Percentiles rank a stretch among this genome's conserved stretches.
phyloP scores from a whole-genome alignment of 2,888 invertebrate genomes.

The Lycia hirtaria region DNA sequence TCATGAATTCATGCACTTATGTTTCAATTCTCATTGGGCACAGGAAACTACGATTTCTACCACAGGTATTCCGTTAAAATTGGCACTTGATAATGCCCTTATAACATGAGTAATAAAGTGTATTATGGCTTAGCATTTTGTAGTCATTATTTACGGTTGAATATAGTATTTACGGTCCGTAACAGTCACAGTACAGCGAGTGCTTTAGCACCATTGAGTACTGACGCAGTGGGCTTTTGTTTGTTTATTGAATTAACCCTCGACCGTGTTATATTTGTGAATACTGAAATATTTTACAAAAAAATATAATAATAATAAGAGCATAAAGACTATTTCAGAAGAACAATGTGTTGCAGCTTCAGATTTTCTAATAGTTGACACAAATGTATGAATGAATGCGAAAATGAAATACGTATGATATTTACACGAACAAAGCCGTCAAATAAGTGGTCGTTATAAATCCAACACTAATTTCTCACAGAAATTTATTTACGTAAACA shows the following conservation, averaged over 20 bases:
- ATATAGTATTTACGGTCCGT: conserved; percentile 67
- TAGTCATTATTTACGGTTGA: conserved; percentile 65
- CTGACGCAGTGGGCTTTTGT: conserved; percentile 62
- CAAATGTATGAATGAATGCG: no score
- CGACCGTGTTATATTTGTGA: conserved; percentile 17
- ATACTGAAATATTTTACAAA: neutral
- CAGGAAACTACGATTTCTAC: conserved; percentile 77
- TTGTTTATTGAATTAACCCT: conserved; percentile 70
- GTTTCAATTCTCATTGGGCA: conserved; percentile 62
- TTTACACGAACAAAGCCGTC: no score
- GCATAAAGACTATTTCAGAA: no score
- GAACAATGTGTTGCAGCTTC: no score
- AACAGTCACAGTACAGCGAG: conserved; percentile 70
- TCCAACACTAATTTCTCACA: no score
- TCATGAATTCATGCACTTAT: conserved; percentile 46
- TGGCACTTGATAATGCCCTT: conserved; percentile 42
- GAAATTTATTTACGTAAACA: conserved; percentile 30
- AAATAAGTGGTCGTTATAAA: no score
- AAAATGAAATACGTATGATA: no score
- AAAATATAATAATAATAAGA: no score
- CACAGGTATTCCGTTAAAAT: conserved; percentile 57
- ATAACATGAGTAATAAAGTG: conserved; percentile 47
- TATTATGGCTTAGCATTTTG: conserved; percentile 45
- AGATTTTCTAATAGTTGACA: no score
- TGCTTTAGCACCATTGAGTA: conserved; percentile 55